A percentile compares a stretch with the other conserved stretches of the same genome.
These are phyloP conservation scores for Drosophila auraria DNA, from an alignment of 1,140 invertebrate species.

Conservation along the genomic window DNA sequence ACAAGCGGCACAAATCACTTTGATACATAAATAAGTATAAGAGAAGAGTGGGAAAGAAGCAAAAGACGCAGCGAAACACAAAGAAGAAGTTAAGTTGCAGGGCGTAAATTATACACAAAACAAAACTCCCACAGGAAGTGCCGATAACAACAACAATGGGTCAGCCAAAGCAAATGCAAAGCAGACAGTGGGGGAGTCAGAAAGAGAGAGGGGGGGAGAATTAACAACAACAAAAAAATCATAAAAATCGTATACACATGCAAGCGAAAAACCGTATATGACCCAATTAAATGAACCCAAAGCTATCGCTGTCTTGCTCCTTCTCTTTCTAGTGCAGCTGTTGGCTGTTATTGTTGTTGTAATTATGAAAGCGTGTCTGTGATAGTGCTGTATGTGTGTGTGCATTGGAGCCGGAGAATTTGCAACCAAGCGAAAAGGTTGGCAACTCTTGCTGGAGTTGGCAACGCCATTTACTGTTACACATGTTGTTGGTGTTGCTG, in stretches of 20 bases:
- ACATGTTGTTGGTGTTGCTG: conserved; percentile 46
- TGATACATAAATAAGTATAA: conserved; percentile 21
- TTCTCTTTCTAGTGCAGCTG: conserved; percentile 7
- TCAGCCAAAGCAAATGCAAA: conserved; percentile 27
- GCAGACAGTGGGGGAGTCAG: neutral
- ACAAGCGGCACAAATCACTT: conserved; percentile 54
- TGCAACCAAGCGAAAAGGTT: conserved; percentile 81
- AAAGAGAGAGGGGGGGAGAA: conserved; percentile 29
- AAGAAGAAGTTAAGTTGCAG: conserved; percentile 50
- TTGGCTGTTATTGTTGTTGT: conserved; percentile 49
- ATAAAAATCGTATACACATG: conserved; percentile 57
- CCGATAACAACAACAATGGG: conserved; percentile 56
- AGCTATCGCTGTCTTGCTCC: conserved; percentile 25
- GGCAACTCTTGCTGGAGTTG: conserved; percentile 67
- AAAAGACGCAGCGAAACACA: conserved; percentile 1
- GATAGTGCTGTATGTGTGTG: conserved; percentile 28
- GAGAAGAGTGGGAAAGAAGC: conserved; percentile 7
- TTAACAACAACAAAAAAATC: conserved; percentile 50
- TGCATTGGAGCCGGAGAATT: conserved; percentile 76
- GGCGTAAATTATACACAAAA: conserved; percentile 66
- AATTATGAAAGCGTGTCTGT: conserved; percentile 72
- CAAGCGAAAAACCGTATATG: conserved; percentile 75
- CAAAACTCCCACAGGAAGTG: conserved; percentile 72
- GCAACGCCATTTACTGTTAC: conserved; percentile 53
- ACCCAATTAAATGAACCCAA: conserved; percentile 78